Conservation (phyloP, 2,797 vertebrate genomes). For the Enteromius paludinosus region DNA sequence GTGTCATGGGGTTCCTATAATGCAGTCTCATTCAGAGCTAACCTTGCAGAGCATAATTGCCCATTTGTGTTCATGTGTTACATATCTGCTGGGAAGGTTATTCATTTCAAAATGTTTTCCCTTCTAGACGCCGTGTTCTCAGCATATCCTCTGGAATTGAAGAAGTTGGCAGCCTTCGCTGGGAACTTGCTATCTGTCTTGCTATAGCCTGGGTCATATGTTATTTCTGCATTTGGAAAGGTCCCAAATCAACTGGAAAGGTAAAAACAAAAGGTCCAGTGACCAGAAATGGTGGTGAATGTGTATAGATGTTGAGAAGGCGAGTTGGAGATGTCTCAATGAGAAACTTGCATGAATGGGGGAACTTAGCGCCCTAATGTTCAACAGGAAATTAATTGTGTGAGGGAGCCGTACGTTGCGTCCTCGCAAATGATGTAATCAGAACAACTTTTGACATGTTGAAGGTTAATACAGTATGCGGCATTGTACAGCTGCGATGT, state of each 20-base stretch:
- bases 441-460: background rate
- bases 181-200: conserved; percentile 96
- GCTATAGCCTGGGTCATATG: conserved; percentile 97
- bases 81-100: background rate
- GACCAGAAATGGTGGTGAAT: conserved; percentile 2
- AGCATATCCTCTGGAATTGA: conserved; percentile 95
- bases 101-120: conserved; percentile 9
- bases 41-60: background rate
- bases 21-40: background rate
- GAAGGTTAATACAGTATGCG: background rate
- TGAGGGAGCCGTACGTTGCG: background rate
- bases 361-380: background rate
- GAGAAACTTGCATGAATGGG: conserved; percentile 22
- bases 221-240: conserved; percentile 99
- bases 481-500: background rate
- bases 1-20: background rate
- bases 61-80: background rate
- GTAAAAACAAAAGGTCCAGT: conserved; percentile 69
- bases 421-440: background rate
- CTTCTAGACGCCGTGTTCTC: conserved; percentile 88
- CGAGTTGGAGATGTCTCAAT: conserved; percentile 34
- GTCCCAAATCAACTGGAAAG: conserved; percentile 98
- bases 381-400: background rate
- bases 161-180: conserved; percentile 91
- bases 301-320: conserved; percentile 9